Percentiles rank a stretch among this genome's conserved stretches.
Evolutionary conservation across 2,113 vertebrate genomes (phyloP).

Genomic region (Puntigrus tetrazona): DNA sequence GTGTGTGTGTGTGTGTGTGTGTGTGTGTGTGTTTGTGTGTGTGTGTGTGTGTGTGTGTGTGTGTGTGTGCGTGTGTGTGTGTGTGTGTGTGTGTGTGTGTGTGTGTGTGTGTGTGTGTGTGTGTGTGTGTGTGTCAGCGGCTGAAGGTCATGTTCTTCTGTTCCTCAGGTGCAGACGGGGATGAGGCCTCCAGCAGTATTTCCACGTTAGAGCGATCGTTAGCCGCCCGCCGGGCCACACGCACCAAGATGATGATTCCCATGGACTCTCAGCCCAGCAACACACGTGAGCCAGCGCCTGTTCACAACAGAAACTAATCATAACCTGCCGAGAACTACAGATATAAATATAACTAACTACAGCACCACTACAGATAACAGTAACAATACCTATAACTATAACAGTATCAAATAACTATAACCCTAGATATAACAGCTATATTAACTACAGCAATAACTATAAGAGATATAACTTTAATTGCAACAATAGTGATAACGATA

Average conservation of each 20-base stretch:
- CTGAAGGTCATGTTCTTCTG: background rate
- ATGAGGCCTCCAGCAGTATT: slow-evolving; percentile 87
- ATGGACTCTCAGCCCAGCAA: slow-evolving; percentile 91
- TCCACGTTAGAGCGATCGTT: slow-evolving; percentile 91
- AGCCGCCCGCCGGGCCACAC: slow-evolving; percentile 82
- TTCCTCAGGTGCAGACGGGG: slow-evolving; percentile 79
- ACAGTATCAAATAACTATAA: no score
- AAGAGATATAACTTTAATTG: no score
- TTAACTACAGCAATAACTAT: no score
- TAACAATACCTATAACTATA: no score
- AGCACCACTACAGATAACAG: no score
- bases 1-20: background rate
- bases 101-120: background rate
- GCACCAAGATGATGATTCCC: slow-evolving; percentile 93
- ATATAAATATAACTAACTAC: no score
- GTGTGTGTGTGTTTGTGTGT: background rate
- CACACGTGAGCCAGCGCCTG: slow-evolving; percentile 78
- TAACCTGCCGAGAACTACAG: background rate
- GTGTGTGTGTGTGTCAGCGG: background rate
- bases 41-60: background rate
- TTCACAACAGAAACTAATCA: background rate
- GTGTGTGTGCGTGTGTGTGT: background rate
- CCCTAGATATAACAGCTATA: no score
- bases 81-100: background rate
- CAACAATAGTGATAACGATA: no score